These are phyloP conservation scores for Thamnophis elegans DNA, from an alignment of 2,797 vertebrate genomes.

Conservation along the genomic window DNA sequence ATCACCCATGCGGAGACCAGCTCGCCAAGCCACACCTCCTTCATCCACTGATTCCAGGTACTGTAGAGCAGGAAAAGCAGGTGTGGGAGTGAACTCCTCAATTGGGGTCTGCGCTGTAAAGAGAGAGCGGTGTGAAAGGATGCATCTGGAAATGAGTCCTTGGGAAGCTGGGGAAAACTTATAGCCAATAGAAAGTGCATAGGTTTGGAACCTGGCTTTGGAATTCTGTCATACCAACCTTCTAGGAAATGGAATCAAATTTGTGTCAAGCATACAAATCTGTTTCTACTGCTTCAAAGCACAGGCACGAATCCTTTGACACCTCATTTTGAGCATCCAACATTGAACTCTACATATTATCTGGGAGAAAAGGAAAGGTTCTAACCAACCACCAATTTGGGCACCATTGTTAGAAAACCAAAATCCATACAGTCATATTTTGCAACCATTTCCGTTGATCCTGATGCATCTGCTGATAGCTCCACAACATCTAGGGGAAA, in stretches of 20 bases:
- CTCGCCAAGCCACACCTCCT: slow-evolving; percentile 90
- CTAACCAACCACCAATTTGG: background rate
- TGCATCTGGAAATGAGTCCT: slow-evolving; percentile 42
- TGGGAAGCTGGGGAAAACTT: background rate
- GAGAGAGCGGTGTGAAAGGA: slow-evolving; percentile 63
- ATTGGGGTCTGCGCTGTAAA: slow-evolving; percentile 91
- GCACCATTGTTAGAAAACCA: background rate
- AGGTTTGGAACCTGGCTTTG: background rate
- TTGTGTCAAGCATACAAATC: background rate
- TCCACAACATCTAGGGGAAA: background rate
- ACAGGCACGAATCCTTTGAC: background rate
- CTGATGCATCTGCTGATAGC: background rate
- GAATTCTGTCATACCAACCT: background rate
- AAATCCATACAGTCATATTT: background rate
- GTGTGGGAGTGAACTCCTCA: slow-evolving; percentile 93
- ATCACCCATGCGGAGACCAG: slow-evolving; percentile 90
- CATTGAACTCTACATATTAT: background rate
- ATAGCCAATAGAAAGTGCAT: background rate
- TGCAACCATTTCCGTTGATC: background rate
- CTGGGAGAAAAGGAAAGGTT: background rate
- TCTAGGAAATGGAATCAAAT: background rate
- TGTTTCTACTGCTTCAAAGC: background rate
- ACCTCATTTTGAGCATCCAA: background rate
- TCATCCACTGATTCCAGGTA: slow-evolving; percentile 94
- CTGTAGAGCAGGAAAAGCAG: slow-evolving; percentile 91